Base-by-base conservation (phyloP, 2,113 vertebrate genomes). In the Cryptotis parvus region DNA sequence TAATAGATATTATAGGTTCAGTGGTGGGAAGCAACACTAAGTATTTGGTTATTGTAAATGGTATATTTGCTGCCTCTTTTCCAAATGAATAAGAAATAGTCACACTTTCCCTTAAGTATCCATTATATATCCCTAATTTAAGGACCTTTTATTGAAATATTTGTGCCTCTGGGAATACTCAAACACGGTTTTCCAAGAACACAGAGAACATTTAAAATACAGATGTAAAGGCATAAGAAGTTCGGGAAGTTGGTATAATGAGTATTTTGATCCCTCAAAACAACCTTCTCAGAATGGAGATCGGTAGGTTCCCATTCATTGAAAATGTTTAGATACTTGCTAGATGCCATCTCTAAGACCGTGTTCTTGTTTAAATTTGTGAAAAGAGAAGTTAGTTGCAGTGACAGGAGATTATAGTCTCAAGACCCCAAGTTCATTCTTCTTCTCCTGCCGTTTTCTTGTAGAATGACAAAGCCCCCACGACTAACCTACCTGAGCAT, bases 401-500 rank as follows among this genome's bases (percentile, higher is more conserved):
- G 20, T 69, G 43, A 16, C 2, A 1, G 22, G 33, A 5, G 55
- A 58, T 58, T 58, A 58, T 24, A 22, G 55, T 22, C 6, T 3
- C 55, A 58, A 20, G 55, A 58, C 3, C 55, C 55, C 55, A 58
- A 63, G 55, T 29, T 84, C 24, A 6, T 6, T 1, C 31, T 70
- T 33, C n/a, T 65, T 68, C 26, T 43, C 4, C 0, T 65, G 29
- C 52, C 74, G 0, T 89, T 84, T 81, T 70, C 82, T 92, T 89
- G 55, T 77, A 97, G 94, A 72, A 94, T 74, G 27, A 43, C 31
- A 3, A 55, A 96, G 61, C 4, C 31, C 2, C 86, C 91, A 20
- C 65, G 15, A 1, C 72, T 98, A 31, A 94, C 96, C 83, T 83
- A 65, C 35, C 94, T 98, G 89, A 95, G 97, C 9, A 74, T 95